Percentiles rank a stretch among this genome's conserved stretches.
These are phyloP conservation scores for Oriolus oriolus DNA, from an alignment of 2,113 vertebrate species.

Conservation along the genomic window DNA sequence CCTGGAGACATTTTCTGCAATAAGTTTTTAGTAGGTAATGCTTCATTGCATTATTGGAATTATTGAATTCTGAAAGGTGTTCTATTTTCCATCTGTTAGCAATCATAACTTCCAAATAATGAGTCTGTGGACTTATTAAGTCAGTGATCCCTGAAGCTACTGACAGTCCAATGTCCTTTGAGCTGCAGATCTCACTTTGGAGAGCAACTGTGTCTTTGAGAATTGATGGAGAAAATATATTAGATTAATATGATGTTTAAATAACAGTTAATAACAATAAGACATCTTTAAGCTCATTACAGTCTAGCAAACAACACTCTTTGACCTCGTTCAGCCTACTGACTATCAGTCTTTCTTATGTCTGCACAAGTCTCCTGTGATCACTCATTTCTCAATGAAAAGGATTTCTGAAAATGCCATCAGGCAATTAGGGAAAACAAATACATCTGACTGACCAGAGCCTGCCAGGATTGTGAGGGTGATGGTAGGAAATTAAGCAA, in stretches of 20 bases:
- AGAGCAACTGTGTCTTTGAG: neutral
- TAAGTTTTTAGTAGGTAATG: neutral
- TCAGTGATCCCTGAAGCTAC: neutral
- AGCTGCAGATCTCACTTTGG: neutral
- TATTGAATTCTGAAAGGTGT: neutral
- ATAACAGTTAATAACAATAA: neutral
- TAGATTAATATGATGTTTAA: neutral
- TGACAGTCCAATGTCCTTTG: neutral
- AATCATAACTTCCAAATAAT: neutral
- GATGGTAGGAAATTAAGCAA: conserved; percentile 14
- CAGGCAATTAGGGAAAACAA: conserved; percentile 36
- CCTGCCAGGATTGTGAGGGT: neutral
- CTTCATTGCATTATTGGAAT: neutral
- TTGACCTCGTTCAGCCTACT: neutral
- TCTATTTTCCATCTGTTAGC: neutral
- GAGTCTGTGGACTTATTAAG: neutral
- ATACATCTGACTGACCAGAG: neutral
- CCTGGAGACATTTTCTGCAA: neutral
- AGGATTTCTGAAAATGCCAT: conserved; percentile 47
- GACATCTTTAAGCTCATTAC: neutral
- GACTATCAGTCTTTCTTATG: neutral
- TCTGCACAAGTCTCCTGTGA: neutral
- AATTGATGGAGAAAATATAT: neutral
- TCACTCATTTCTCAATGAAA: conserved; percentile 13
- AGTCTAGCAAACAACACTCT: neutral